Conservation (phyloP, 2,113 vertebrate species). For the Hyaena hyaena region DNA sequence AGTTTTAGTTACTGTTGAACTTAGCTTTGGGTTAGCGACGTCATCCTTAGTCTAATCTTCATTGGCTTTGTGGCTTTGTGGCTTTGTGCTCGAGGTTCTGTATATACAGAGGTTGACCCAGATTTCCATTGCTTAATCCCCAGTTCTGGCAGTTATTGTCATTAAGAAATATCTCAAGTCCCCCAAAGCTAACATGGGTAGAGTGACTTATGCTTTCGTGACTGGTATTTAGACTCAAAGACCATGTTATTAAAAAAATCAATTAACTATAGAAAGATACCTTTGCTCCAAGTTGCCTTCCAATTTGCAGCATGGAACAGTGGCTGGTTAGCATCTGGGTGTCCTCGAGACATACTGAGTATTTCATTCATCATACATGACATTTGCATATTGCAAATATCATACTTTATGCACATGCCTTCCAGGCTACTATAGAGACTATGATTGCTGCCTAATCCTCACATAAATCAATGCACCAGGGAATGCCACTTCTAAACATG, state of each 20-base stretch:
- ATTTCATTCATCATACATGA: constrained; percentile 88
- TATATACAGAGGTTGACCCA: background rate
- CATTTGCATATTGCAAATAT: constrained; percentile 89
- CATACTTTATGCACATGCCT: constrained; percentile 86
- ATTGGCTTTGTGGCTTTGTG: background rate
- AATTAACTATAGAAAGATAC: constrained; percentile 82
- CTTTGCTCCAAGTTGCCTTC: constrained; percentile 69
- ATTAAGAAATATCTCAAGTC: background rate
- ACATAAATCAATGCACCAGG: constrained; percentile 83
- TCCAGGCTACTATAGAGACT: constrained; percentile 82
- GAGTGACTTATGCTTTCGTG: constrained; percentile 79
- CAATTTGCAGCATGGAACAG: constrained; percentile 36
- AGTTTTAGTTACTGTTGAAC: background rate
- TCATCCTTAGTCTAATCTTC: background rate
- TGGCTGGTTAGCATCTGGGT: constrained; percentile 87
- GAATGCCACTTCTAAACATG: constrained; percentile 78
- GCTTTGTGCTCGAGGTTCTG: background rate
- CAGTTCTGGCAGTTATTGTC: background rate
- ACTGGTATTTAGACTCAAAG: constrained; percentile 82
- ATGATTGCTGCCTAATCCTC: constrained; percentile 84
- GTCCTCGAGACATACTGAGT: constrained; percentile 86
- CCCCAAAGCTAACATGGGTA: constrained; percentile 68
- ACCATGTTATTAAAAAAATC: constrained; percentile 82
- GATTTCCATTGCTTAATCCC: background rate
- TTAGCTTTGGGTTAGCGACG: background rate